Conservation (phyloP, 1,140 invertebrate species). For the Tetraneura akinire region DNA sequence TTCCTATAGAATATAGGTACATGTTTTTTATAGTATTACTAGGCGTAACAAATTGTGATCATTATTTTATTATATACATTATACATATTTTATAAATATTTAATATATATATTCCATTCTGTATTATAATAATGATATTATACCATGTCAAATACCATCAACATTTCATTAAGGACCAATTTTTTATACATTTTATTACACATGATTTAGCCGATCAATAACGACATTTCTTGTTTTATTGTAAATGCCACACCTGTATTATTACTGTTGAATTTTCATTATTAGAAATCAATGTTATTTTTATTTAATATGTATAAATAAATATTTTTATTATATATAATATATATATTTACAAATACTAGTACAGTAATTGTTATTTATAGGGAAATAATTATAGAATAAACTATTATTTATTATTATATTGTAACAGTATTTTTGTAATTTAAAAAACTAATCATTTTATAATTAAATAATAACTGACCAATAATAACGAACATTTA, state of each 20-base stretch:
- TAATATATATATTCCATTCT: slow-evolving; percentile 10
- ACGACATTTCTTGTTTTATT: neutral
- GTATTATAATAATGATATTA: neutral
- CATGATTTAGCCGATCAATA: neutral
- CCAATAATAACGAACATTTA: too few species aligned
- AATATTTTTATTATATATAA: slow-evolving; percentile 10
- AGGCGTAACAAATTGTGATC: slow-evolving; percentile 49
- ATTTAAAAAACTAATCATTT: slow-evolving; percentile 19
- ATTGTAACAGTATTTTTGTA: slow-evolving; percentile 36
- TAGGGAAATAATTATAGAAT: neutral
- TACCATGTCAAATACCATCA: neutral
- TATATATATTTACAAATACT: neutral
- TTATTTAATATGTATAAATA: neutral
- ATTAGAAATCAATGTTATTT: neutral
- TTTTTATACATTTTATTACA: slow-evolving; percentile 31
- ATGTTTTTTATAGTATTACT: slow-evolving; percentile 46
- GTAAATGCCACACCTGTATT: too few species aligned
- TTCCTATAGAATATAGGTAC: too few species aligned
- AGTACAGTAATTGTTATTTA: slow-evolving; percentile 15
- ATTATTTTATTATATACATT: slow-evolving; percentile 29
- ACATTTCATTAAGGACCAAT: slow-evolving; percentile 42
- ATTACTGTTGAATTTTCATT: neutral
- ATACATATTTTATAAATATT: slow-evolving; percentile 7
- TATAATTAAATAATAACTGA: slow-evolving; percentile 28
- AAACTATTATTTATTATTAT: slow-evolving; percentile 22